Evolutionary conservation across 2,888 invertebrate genomes (phyloP).

Genomic region (Serripes groenlandicus): DNA sequence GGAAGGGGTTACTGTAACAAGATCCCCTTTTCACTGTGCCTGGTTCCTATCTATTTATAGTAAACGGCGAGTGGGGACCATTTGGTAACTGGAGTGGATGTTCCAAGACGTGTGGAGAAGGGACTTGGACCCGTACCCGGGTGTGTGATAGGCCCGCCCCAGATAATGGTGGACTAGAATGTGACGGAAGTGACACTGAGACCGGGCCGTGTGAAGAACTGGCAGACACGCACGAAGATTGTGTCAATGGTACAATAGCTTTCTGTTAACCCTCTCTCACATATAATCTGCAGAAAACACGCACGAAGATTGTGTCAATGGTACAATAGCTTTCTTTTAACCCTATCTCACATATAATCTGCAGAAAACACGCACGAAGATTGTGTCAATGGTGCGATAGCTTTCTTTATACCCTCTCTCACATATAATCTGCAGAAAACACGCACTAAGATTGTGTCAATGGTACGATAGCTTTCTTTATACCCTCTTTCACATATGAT

Average conservation of each 20-base stretch:
- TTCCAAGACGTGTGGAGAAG: conserved; percentile 46
- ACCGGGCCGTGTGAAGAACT: conserved; percentile 20
- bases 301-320: conserved; percentile 31
- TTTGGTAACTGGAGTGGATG: conserved; percentile 36
- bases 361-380: background rate
- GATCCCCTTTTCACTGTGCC: too few relatives aligned
- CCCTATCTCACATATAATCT: too few relatives aligned
- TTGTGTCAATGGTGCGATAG: conserved; percentile 47
- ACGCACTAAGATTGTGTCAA: conserved; percentile 25
- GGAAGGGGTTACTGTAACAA: too few relatives aligned
- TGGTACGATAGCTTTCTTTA: too few relatives aligned
- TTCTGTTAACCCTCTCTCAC: too few relatives aligned
- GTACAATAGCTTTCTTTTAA: too few relatives aligned
- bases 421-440: too few relatives aligned
- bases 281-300: too few relatives aligned
- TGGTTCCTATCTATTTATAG: too few relatives aligned
- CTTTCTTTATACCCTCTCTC: too few relatives aligned
- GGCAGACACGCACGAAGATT: background rate
- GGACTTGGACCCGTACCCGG: conserved; percentile 5
- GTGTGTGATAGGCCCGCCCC: conserved; percentile 39
- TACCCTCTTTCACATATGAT: too few relatives aligned
- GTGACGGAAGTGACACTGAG: conserved; percentile 33
- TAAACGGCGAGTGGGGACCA: conserved; percentile 46
- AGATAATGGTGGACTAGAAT: conserved; percentile 45
- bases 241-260: conserved; percentile 46